These are phyloP conservation scores for Gasterosteus aculeatus DNA, from an alignment of 2,113 vertebrate genomes.

Conservation along the genomic window DNA sequence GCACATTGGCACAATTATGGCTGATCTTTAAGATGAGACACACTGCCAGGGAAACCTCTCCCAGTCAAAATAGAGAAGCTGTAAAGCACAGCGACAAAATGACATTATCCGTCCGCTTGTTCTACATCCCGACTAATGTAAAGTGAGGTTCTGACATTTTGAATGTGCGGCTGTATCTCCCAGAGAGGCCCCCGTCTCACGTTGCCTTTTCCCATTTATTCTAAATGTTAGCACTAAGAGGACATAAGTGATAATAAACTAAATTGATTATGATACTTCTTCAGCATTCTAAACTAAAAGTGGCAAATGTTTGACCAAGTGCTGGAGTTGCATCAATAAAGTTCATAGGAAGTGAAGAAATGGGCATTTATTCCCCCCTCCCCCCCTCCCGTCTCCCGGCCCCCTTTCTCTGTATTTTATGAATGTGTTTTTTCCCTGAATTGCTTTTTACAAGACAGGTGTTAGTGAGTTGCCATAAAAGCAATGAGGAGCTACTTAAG, in stretches of 20 bases:
- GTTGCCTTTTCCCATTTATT: slow-evolving; percentile 58
- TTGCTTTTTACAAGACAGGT: slow-evolving; percentile 79
- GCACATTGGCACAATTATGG: slow-evolving; percentile 73
- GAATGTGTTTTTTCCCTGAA: slow-evolving; percentile 59
- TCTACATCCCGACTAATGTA: slow-evolving; percentile 74
- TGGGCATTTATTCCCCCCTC: slow-evolving; percentile 72
- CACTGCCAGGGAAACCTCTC: slow-evolving; percentile 56
- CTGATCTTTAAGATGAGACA: slow-evolving; percentile 78
- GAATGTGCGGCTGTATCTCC: slow-evolving; percentile 57
- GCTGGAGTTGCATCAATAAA: slow-evolving; percentile 59
- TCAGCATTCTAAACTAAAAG: slow-evolving; percentile 41
- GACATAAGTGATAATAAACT: slow-evolving; percentile 16
- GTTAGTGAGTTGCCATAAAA: slow-evolving; percentile 80
- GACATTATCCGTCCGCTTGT: slow-evolving; percentile 77
- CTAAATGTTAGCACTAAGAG: slow-evolving; percentile 62
- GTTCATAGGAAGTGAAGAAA: slow-evolving; percentile 73
- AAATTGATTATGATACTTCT: slow-evolving; percentile 27
- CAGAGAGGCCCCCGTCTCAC: slow-evolving; percentile 42
- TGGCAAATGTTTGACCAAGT: slow-evolving; percentile 57
- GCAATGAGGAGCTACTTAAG: slow-evolving; percentile 77
- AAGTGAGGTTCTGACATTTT: slow-evolving; percentile 79
- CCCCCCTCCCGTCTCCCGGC: too few species aligned
- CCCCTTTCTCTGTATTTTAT: slow-evolving; percentile 62
- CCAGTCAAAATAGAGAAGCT: slow-evolving; percentile 65
- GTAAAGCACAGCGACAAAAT: slow-evolving; percentile 68